A percentile compares a stretch with the other conserved stretches of the same genome.
Conservation (phyloP, 2,113 vertebrate species). For the Chelonoidis abingdonii region DNA sequence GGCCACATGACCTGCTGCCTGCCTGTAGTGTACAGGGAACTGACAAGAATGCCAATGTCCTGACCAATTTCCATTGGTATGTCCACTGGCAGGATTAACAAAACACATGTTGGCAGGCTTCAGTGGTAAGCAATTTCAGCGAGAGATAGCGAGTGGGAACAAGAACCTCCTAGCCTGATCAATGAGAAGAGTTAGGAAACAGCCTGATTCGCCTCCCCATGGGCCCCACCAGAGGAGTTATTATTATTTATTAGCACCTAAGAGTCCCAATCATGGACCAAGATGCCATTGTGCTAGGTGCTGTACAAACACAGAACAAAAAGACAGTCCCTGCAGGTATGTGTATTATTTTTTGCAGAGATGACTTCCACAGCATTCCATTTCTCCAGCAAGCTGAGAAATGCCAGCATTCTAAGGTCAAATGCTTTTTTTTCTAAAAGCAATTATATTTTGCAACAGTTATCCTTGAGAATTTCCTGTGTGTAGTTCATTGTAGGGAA, state of each 20-base stretch:
- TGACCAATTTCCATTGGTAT: neutral
- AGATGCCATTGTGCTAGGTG: neutral
- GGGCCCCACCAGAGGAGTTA: neutral
- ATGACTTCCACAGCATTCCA: neutral
- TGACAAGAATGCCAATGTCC: neutral
- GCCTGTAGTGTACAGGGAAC: neutral
- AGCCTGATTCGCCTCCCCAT: rapidly evolving
- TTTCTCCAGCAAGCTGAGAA: neutral
- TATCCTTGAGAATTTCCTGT: constrained; percentile 64
- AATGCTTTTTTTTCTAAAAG: neutral
- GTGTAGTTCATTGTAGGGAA: constrained; percentile 51
- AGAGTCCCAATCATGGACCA: neutral
- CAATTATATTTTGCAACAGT: constrained; percentile 62
- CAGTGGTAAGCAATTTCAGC: neutral
- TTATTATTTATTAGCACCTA: neutral
- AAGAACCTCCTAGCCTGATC: neutral
- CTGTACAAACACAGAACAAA: neutral
- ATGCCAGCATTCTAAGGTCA: neutral
- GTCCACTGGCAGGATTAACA: neutral
- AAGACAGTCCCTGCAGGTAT: neutral
- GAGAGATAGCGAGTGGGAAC: neutral
- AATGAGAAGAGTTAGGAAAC: neutral
- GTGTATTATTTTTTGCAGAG: neutral
- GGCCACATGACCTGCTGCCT: neutral
- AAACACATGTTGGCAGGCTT: neutral